Base-by-base conservation (phyloP, 2,888 invertebrate genomes). In the Tachina lurida region DNA sequence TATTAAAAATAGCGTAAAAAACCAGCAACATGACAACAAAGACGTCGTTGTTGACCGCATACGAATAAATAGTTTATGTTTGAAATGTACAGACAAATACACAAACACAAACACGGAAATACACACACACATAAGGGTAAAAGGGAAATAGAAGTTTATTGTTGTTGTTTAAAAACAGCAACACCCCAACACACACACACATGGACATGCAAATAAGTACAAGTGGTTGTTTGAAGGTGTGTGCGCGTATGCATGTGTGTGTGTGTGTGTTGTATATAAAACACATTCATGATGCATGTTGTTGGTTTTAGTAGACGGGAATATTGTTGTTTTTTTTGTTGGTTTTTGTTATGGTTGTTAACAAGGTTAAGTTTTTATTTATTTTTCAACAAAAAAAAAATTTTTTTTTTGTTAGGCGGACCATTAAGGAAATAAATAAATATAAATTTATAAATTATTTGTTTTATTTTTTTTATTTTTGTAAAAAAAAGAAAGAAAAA, bases 351-450 rank as follows among this genome's bases (percentile, higher is more conserved):
- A 75, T 81, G 49, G 63, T 85, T 85, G 70, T 85, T 85, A 85
- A 78, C 74, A 78, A 67, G 79, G 54, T 75, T 86, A 54, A 74
- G 39, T 52, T 67, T 52, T 74, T 73, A 31, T 63, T 62, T 45
- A 13, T 63, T 13, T 43, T 41, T 63, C 31, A 31, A 31, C 2
- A 31, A 31, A 31, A 31, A 31, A 31, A 31, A 7, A 3, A 0
- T 22, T 56, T 70, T 71, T 83, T 15, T 65, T 70, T 74, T 63
- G 41, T 67, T 67, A 63, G 76, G 71, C 73, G 19, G 54, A 43
- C 65, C 67, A 90, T 89, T 89, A 88, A 88, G 74, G 58, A 81
- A 45, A 89, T 87, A 87, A 88, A 88, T 67, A 60, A 80, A 89
- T 87, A 88, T 78, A 87, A 88, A 87, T 88, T 88, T 31, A 7